Evolutionary conservation across 2,888 invertebrate genomes (phyloP), one percentile per base, ranked within the genome.

Genomic region (Cantharis lateralis): DNA sequence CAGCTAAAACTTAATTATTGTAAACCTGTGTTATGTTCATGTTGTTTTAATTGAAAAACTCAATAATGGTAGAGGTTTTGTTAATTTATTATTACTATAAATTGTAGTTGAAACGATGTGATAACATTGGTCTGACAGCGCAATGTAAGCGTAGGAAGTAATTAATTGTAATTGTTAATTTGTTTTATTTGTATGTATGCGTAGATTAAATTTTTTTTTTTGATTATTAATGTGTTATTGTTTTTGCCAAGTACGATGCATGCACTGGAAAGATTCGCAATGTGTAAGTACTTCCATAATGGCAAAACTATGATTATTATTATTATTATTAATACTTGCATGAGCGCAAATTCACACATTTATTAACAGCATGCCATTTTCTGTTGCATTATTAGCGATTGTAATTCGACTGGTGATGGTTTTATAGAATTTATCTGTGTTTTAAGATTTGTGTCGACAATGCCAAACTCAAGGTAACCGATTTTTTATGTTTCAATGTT

Each of bases 251-350:
- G 95, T 92, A 92, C 95, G 90, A 93, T 95, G 93, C 95, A 95
- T 94, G 96, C 95, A 89, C 93, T 96, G 92, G 94, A 94, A 91
- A 92, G 94, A 88, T 93, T 96, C 90, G 94, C 95, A 89, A 93
- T 93, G 93, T 96, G 95, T 96, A 94, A 96, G 96, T 96, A 95
- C 85, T 79, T 78, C 71, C 16, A 64, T 26, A 70, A 62, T 66
- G 68, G 75, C 72, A 70, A 71, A 11, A 69, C 70, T 68, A 68
- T 71, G n/a, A 18, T 13, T 72, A 15, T 10, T 64, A 15, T 62
- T 64, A 18, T n/a, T 72, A 24, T 13, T 64, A 15, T 62, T 64
- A 32, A 69, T 61, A 61, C 15, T n/a, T 63, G 70, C 69, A 73
- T 76, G 69, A 66, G 72, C 62, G 64, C 61, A 70, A 28, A 66